phyloP scores from a whole-genome alignment of 37 sponge, comb jelly and placozoan species.

The Chondrosia reniformis region DNA sequence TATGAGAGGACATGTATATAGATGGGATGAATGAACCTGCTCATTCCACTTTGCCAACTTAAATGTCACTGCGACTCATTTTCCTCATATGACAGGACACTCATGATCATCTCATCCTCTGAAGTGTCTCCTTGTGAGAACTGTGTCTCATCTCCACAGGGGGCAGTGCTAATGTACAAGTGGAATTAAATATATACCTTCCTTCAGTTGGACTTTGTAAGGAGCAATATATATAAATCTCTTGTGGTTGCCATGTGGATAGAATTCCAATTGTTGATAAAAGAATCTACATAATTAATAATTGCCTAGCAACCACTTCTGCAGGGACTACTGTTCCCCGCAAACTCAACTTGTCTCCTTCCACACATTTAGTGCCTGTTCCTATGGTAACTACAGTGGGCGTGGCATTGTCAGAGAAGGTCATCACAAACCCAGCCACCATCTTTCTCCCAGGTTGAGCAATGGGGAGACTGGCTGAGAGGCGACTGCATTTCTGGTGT shows the following conservation, averaged over 20 bases:
- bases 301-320: slow-evolving; percentile 86
- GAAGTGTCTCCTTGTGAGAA: slow-evolving; percentile 64
- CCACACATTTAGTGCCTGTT: slow-evolving; percentile 82
- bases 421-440: slow-evolving; percentile 79
- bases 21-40: slow-evolving; percentile 82
- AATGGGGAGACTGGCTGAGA: slow-evolving; percentile 22
- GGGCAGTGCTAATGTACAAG: slow-evolving; percentile 95
- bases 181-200: slow-evolving; percentile 62
- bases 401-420: slow-evolving; percentile 5
- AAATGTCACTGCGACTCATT: slow-evolving; percentile 96
- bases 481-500: slow-evolving; percentile 43
- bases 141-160: slow-evolving; percentile 94
- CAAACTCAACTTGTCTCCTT: slow-evolving; percentile 77
- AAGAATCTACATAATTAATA: slow-evolving; percentile 78
- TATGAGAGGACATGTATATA: slow-evolving; percentile 84
- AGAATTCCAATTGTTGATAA: slow-evolving; percentile 47
- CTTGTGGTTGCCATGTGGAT: slow-evolving; percentile 4
- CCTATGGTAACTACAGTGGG: slow-evolving; percentile 79
- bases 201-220: slow-evolving; percentile 22
- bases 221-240: background rate
- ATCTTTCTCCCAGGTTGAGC: slow-evolving; percentile 83
- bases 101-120: slow-evolving; percentile 38
- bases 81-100: slow-evolving; percentile 75
- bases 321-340: slow-evolving; percentile 87
- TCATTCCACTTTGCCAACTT: slow-evolving; percentile 92